Base-by-base conservation (phyloP, 1,140 invertebrate species). In the Anagrus nilaparvatae region DNA sequence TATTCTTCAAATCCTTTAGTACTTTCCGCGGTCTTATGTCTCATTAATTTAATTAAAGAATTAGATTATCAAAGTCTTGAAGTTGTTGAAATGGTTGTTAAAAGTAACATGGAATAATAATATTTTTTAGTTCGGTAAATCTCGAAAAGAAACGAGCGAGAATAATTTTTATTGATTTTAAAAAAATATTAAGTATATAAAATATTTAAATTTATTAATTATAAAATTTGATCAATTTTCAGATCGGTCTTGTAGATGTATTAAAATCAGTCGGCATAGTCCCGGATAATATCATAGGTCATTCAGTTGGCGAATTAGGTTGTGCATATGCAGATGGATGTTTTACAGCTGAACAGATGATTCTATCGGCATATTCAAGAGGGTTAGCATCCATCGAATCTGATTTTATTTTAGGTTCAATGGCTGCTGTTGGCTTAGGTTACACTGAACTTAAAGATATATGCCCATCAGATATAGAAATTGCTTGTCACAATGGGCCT, bases 241-340 rank as follows among this genome's bases (percentile, higher is more conserved):
- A 79, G 67, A 78, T 91, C 49, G 85, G 79, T 19, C 57, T 92
- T 1, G 77, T 86, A 3, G 84, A 90, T 59, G 46, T 86, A 5
- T 59, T 93, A 2, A 65, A 54, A 7, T 59, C 60, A 3, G 31
- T 87, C 20, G 77, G 76, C 12, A 70, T 92, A 5, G 55, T 66
- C 19, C 79, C 84, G 3, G 82, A 87, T 59, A 76, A 79, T 19
- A 77, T 88, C 40, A 75, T 89, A 41, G 87, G 84, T 12, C 84
- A 89, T 62, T 90, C 86, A 9, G 77, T 82, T 0, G 84, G 84
- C 14, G 82, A 86, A 59, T 55, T 87, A 16, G 82, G 78, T 3
- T 87, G 84, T 61, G 86, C 83, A 4, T 93, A 92, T 58, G 84
- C 81, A 41, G 85, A 91, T 59, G 84, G 82, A 3, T 79, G 76